phyloP scores from a whole-genome alignment of 2,888 invertebrate species.

The Timema podura region DNA sequence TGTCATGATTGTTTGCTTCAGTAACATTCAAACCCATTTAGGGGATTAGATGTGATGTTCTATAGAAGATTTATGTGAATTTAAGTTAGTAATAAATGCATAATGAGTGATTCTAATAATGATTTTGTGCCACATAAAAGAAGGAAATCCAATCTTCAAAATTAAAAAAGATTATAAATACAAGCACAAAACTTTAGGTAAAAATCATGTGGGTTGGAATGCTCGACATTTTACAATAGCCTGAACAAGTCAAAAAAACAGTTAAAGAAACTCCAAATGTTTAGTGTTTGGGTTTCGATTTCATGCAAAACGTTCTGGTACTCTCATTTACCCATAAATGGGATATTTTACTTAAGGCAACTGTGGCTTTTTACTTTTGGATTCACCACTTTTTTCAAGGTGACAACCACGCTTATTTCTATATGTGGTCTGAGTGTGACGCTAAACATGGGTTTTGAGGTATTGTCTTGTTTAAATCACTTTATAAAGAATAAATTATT shows the following conservation, averaged over 20 bases:
- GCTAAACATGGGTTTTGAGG: not conserved
- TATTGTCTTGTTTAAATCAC: not conserved
- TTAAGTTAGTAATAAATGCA: too few species aligned
- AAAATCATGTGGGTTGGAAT: not conserved
- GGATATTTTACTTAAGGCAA: not conserved
- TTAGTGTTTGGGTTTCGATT: not conserved
- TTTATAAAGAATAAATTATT: constrained; percentile 2
- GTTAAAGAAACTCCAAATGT: not conserved
- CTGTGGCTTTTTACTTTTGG: not conserved
- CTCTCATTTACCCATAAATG: not conserved
- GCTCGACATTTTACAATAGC: not conserved
- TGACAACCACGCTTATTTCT: not conserved
- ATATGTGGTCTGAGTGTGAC: not conserved
- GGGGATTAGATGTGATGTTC: too few species aligned
- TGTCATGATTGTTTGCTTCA: not conserved
- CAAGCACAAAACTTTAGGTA: not conserved
- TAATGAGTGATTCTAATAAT: not conserved
- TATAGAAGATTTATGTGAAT: not conserved
- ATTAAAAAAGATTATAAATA: not conserved
- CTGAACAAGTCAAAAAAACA: not conserved
- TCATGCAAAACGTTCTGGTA: not conserved
- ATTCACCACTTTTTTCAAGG: not conserved
- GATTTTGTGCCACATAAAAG: not conserved
- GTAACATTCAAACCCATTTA: not conserved
- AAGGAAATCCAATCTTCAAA: not conserved